A percentile compares a stretch with the other conserved stretches of the same genome.
These are phyloP conservation scores for Celastrina argiolus DNA, from an alignment of 2,888 invertebrate genomes.

Conservation along the genomic window DNA sequence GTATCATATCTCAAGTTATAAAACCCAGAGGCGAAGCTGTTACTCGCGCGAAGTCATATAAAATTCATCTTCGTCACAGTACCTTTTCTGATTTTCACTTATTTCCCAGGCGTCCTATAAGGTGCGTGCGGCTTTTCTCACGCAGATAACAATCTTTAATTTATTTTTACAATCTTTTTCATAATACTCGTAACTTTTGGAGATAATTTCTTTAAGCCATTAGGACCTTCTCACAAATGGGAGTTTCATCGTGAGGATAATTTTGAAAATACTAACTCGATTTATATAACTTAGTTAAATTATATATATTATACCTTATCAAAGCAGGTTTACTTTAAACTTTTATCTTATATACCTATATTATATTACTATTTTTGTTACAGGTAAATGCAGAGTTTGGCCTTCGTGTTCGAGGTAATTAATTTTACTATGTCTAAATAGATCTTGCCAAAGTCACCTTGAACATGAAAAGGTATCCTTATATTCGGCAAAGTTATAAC, in stretches of 20 bases:
- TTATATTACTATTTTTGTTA: background rate
- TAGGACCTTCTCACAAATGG: background rate
- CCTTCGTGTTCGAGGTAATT: background rate
- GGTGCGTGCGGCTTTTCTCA: constrained; percentile 14
- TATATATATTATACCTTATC: background rate
- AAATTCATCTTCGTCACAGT: constrained; percentile 21
- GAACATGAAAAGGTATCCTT: background rate
- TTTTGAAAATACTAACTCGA: background rate
- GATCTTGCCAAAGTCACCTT: background rate
- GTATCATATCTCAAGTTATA: constrained; percentile 11
- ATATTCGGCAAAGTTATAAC: background rate
- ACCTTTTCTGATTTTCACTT: constrained; percentile 22
- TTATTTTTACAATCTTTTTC: constrained; percentile 19
- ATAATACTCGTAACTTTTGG: background rate
- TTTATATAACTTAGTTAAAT: background rate
- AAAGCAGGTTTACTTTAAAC: background rate
- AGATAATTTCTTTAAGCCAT: constrained; percentile 9
- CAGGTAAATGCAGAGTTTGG: background rate
- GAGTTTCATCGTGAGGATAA: background rate
- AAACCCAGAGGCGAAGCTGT: background rate
- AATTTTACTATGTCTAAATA: no score
- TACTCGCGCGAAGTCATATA: constrained; percentile 13
- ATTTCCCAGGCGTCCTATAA: constrained; percentile 16
- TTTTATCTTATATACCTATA: background rate
- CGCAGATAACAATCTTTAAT: constrained; percentile 20